Evolutionary conservation across 2,113 vertebrate species (phyloP).

Genomic region (Fregata magnificens): DNA sequence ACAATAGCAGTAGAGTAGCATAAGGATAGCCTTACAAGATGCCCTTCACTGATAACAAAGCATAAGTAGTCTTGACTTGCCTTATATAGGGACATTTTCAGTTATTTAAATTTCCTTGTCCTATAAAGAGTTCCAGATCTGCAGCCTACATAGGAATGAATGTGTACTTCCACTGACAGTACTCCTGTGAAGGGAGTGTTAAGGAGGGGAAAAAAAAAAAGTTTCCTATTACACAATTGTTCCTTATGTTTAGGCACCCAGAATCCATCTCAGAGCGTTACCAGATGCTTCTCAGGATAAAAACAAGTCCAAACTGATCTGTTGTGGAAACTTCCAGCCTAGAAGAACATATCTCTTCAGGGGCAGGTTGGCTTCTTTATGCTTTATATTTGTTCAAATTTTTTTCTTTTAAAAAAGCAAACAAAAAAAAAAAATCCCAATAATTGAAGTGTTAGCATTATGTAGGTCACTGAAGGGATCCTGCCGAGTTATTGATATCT

Average conservation of each 20-base stretch:
- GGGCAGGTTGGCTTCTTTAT: not conserved
- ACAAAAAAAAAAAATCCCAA: not conserved
- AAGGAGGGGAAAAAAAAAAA: not conserved
- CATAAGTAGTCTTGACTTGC: not conserved
- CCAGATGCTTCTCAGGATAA: not conserved
- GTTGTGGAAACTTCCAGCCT: not conserved
- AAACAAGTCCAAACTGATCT: not conserved
- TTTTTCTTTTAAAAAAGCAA: not conserved
- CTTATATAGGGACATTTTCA: not conserved
- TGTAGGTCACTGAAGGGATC: not conserved
- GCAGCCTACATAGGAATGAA: not conserved
- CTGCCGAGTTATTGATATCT: not conserved
- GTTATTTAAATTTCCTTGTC: not conserved
- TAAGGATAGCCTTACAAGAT: not conserved
- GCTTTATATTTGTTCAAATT: not conserved
- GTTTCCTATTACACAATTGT: not conserved
- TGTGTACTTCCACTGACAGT: not conserved
- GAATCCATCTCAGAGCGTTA: not conserved
- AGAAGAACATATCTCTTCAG: not conserved
- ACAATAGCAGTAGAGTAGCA: not conserved
- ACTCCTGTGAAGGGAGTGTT: not conserved
- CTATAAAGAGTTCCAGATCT: not conserved
- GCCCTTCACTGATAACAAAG: not conserved
- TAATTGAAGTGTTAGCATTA: not conserved
- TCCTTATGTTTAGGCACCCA: not conserved